Evolutionary conservation across 1,140 invertebrate genomes (phyloP), one percentile per base, ranked within the genome.

Genomic region (Drosophila nannoptera): DNA sequence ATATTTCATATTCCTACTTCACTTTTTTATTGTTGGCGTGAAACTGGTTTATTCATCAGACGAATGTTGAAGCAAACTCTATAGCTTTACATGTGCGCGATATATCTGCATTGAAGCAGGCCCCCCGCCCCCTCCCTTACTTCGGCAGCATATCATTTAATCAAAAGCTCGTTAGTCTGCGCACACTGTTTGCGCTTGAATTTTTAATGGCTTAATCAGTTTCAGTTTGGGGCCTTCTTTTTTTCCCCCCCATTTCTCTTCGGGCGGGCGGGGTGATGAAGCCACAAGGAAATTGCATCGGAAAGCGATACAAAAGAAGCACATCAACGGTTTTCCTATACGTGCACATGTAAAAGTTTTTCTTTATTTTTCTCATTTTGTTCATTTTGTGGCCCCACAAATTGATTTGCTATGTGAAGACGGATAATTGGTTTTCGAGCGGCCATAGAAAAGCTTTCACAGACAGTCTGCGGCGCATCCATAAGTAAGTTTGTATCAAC

Each of bases 201-300:
- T 74, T 61, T 70, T 73, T 77, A 77, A 77, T 74, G 71, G 71
- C 66, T 77, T 77, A 74, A 77, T 77, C 74, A 74, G 71, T 65
- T 77, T 73, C 29, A 43, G 62, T 61, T 63, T 54, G 40, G 40
- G 22, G 22, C 22, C 22, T 22, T 22, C 22, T 55, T 36, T 42
- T 67, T 52, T 40, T 67, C n/a, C n/a, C n/a, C 22, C 22, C 22
- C 1, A 55, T 46, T 59, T 53, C 54, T 65, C 67, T 62, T 67
- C 16, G 49, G 64, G 54, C 43, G 36, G 43, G 65, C 38, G 38
- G 40, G 49, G 31, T 38, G 43, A 42, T 50, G 63, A 54, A 67
- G 56, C 69, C 64, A 73, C 70, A 70, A 69, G 73, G 65, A 73
- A 75, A 68, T 73, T 75, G 69, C 69, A 75, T 73, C 54, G 64